phyloP scores from a whole-genome alignment of 2,888 invertebrate species.

The Alentia gelatinosa region DNA sequence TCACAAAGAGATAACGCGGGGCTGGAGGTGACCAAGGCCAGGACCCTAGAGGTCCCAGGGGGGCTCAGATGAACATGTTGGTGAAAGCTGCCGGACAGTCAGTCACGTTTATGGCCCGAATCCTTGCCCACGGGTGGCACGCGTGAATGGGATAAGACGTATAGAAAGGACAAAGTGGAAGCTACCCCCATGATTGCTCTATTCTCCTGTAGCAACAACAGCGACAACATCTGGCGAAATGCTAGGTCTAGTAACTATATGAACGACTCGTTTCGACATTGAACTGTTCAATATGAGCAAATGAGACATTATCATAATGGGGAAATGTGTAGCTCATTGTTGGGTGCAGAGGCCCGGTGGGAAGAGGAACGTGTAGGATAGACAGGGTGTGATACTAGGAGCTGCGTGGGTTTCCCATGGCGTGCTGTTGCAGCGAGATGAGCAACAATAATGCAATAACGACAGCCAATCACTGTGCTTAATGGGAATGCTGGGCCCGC shows the following conservation, averaged over 20 bases:
- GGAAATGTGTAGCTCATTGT: conserved; percentile 10
- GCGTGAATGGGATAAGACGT: neutral
- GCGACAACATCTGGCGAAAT: neutral
- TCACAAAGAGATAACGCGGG: neutral
- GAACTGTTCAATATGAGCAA: conserved; percentile 3
- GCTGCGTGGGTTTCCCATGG: neutral
- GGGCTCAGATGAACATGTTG: neutral
- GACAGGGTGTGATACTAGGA: too few species aligned
- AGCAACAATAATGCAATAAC: conserved; percentile 52
- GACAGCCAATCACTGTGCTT: neutral
- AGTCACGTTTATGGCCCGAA: neutral
- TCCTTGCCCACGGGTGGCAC: neutral
- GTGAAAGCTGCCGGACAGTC: neutral
- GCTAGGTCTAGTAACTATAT: too few species aligned
- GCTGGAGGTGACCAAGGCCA: too few species aligned
- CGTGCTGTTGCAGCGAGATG: neutral
- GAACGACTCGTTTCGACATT: neutral
- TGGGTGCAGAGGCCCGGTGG: neutral
- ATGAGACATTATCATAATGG: conserved; percentile 43
- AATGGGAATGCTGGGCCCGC: neutral
- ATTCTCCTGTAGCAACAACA: neutral
- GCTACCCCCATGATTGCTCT: neutral
- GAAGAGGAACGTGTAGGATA: neutral
- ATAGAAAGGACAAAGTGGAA: neutral
- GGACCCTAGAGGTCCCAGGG: neutral